Conservation (phyloP, 1,140 invertebrate genomes). For the Drosophila elegans region DNA sequence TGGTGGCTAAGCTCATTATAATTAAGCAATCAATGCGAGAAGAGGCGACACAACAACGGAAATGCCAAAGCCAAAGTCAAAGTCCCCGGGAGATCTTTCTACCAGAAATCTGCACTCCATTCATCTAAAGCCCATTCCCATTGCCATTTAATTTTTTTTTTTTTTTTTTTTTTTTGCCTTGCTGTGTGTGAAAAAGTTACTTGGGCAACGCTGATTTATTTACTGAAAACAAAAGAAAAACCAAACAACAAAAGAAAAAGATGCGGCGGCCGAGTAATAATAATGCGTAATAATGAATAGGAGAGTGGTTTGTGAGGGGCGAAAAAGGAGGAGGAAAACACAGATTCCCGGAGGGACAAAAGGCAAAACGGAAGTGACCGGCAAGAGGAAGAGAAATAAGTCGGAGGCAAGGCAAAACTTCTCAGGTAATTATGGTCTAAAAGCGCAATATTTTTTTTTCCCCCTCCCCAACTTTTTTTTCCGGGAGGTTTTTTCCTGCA, state of each 20-base stretch:
- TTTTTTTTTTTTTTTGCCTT: neutral
- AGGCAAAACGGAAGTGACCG: constrained; percentile 71
- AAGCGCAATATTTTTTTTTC: constrained; percentile 77
- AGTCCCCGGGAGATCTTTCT: constrained; percentile 15
- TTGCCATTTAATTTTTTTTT: neutral
- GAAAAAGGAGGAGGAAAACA: constrained; percentile 1
- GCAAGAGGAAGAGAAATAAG: constrained; percentile 38
- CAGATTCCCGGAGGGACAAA: constrained; percentile 47
- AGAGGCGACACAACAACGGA: constrained; percentile 39
- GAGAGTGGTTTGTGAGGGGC: no score
- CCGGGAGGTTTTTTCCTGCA: constrained; percentile 7
- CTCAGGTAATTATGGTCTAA: constrained; percentile 82
- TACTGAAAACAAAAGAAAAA: constrained; percentile 74
- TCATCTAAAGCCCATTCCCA: no score
- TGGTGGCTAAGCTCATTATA: constrained; percentile 73
- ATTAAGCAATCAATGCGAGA: constrained; percentile 75
- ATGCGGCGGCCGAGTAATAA: constrained; percentile 56
- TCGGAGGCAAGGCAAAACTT: constrained; percentile 54
- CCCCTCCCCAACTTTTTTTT: neutral
- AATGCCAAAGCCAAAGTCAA: constrained; percentile 25
- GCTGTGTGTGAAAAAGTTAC: constrained; percentile 71
- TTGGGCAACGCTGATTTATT: constrained; percentile 77
- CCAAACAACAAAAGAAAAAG: constrained; percentile 46
- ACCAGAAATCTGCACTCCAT: neutral
- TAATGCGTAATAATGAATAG: constrained; percentile 78